Evolutionary conservation across 2,113 vertebrate genomes (phyloP), one percentile per base, ranked within the genome.

Genomic region (Zapus hudsonius): DNA sequence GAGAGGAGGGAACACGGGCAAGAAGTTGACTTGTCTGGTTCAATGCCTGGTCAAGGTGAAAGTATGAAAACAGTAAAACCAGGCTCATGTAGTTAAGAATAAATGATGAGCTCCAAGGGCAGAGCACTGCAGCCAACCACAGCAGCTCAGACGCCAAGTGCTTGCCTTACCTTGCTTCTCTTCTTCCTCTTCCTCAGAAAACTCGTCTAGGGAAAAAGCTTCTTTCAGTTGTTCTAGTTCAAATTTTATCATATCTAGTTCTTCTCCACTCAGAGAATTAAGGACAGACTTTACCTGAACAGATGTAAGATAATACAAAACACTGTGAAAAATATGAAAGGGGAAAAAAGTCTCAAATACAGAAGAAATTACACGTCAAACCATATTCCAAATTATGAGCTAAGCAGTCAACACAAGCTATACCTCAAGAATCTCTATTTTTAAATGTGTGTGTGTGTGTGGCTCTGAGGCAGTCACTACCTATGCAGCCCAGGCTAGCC

Each of bases 101-200:
- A 69, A 74, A 33, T 31, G 44, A 88, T 47, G 70, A 66, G 81
- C 75, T 78, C 87, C n/a, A 72, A 80, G 23, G 10, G 23, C 44
- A 93, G 73, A 13, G 13, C 52, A 42, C 10, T 59, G 23, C 47
- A 76, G 31, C 40, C 8, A 70, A 91, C 87, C 17, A 70, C 3
- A 6, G 29, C 5, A 76, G 64, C n/a, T 67, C 38, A 86, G 57
- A 76, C n/a, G 12, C 36, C 84, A 17, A 80, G 69, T 76, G 80
- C 84, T 40, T 36, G 31, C 29, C 47, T 96, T 94, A 99, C 99
- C 99, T 96, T 98, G 98, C 84, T 97, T 98, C 93, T 99, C 99
- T 22, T 99, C 99, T 13, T 99, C 98, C 0, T 99, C 99, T 67
- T 99, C 99, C 3, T 99, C 99, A 64, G 98, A 99, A 94, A 99